Conservation (phyloP, 2,113 vertebrate species). For the Hirundichthys speculiger region DNA sequence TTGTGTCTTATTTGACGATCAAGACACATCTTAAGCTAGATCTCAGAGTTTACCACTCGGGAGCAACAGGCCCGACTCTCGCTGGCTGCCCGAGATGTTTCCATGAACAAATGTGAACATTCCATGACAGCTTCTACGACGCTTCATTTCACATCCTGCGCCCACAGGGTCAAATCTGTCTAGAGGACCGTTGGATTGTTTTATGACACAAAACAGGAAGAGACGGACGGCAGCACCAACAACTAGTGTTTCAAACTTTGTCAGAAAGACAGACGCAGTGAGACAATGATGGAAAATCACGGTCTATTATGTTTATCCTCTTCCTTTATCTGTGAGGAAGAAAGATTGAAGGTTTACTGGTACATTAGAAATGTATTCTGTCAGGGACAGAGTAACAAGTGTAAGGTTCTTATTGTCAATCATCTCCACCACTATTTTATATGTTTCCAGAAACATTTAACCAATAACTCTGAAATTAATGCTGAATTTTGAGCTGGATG, state of each 20-base stretch:
- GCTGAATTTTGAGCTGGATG: no score
- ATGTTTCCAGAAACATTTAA: no score
- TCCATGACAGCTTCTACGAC: conserved; percentile 4
- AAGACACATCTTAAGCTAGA: conserved; percentile 20
- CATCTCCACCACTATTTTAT: no score
- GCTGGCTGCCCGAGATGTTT: conserved; percentile 12
- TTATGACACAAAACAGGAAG: conserved; percentile 38
- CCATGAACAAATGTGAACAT: conserved; percentile 3
- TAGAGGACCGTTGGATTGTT: not conserved
- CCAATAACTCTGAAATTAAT: no score
- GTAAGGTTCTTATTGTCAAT: no score
- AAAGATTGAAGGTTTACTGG: no score
- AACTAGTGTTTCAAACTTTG: conserved; percentile 10
- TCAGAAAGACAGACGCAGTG: conserved; percentile 27
- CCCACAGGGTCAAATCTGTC: conserved; percentile 15
- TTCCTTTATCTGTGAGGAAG: no score
- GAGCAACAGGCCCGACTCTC: conserved; percentile 6
- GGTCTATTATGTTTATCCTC: conserved; percentile 29
- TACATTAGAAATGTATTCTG: no score
- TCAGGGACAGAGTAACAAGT: no score
- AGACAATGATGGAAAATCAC: conserved; percentile 48
- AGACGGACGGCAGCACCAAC: conserved; percentile 27
- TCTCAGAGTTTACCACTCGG: conserved; percentile 20
- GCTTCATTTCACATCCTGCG: not conserved
- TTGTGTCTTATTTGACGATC: conserved; percentile 26